Base-by-base conservation (phyloP, 1,140 invertebrate species). In the Hirudo medicinalis region DNA sequence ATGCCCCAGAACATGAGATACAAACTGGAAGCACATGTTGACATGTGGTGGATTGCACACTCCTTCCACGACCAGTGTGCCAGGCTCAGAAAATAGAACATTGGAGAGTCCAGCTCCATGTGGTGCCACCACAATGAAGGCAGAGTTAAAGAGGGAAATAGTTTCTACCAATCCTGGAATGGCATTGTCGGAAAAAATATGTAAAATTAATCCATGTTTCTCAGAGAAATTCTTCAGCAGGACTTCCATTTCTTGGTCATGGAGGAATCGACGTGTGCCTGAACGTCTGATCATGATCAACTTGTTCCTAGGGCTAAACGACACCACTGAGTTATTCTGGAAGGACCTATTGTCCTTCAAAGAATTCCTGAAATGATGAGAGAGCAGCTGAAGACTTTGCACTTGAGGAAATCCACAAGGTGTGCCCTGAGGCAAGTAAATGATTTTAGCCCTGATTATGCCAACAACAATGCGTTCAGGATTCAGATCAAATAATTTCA, bases 1-100 rank as follows among this genome's bases (percentile, higher is more conserved):
- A 11, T 57, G 53, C 15, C 73, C 73, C 27, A 74, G 54, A 22
- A 40, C 53, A 49, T 74, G 73, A 9, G 73, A 69, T n/a, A 57
- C 36, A 40, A 55, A 72, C 63, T 74, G 73, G 49, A 49, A 74
- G 49, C 73, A 74, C 73, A 74, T 74, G 43, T 74, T 74, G 27
- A 74, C 70, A 63, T 74, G 73, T 0, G 73, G 73, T 15, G 55
- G 70, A 63, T 74, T 74, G 70, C 73, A 74, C 0, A 74, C 73
- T 20, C 36, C 69, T 32, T 74, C 73, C n/a, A 74, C 4, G 36
- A 74, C 32, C 32, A 71, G 32, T 6, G 57, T 74, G 9, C 73
- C 70, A 8, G 69, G 73, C 22, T 49, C 43, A 13, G 57, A 55
- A 29, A 67, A 74, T 22, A 74, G n/a, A 15, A 74, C n/a, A n/a